Conservation (phyloP, 2,888 invertebrate species). For the Mongoloraphidia duomilia region DNA sequence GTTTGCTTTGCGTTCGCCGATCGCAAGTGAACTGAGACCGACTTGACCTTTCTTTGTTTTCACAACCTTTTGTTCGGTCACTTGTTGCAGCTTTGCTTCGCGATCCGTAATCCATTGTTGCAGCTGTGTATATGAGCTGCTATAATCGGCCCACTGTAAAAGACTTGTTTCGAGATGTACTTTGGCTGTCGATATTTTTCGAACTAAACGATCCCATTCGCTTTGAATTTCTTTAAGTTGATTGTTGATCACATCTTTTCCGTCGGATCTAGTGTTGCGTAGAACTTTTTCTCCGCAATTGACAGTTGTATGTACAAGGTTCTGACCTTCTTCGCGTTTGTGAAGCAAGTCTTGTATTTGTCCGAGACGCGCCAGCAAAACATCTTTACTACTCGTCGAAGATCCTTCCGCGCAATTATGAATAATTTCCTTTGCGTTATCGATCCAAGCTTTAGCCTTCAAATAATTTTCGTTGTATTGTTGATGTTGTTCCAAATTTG, state of each 20-base stretch:
- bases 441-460: constrained; percentile 73
- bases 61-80: constrained; percentile 68
- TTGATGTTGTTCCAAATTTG: constrained; percentile 72
- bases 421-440: constrained; percentile 69
- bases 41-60: constrained; percentile 65
- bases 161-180: constrained; percentile 80
- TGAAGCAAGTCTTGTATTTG: constrained; percentile 67
- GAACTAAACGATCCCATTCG: constrained; percentile 83
- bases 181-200: constrained; percentile 83
- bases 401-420: constrained; percentile 67
- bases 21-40: constrained; percentile 62
- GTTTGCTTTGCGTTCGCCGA: constrained; percentile 78
- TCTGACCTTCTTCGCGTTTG: constrained; percentile 76
- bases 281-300: constrained; percentile 84
- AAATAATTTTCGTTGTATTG: constrained; percentile 62
- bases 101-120: constrained; percentile 91
- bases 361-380: constrained; percentile 63
- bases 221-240: constrained; percentile 80
- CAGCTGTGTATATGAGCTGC: constrained; percentile 80
- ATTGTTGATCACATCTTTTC: constrained; percentile 71
- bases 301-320: constrained; percentile 70
- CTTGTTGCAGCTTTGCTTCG: constrained; percentile 83
- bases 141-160: constrained; percentile 92
- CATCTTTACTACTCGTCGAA: constrained; percentile 64
- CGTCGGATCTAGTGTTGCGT: constrained; percentile 76